Evolutionary conservation across 1,140 invertebrate genomes (phyloP), one percentile per base, ranked within the genome.

Genomic region (Drosophila arizonae): DNA sequence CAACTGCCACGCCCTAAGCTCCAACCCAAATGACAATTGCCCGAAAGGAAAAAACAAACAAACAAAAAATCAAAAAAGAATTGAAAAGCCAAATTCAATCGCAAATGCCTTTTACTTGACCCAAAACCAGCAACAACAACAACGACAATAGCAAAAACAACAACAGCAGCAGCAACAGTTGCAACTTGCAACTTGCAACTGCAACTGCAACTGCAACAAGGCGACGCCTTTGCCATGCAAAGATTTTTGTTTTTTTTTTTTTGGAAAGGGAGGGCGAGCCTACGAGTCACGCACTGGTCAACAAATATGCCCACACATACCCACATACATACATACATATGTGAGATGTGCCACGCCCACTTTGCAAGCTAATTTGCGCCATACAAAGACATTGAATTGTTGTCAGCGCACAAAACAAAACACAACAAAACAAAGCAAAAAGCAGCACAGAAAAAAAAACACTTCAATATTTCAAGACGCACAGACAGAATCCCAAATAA

Each of bases 261-360:
- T 43, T 8, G 36, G 50, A 11, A 11, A 4, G 66, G 46, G 68
- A 56, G 51, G 77, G 81, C 81, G 81, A 81, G 81, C 78, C 82
- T 78, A 87, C 75, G 81, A 85, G 82, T 85, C 81, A 85, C 81
- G 81, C 81, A 85, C 81, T 81, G 81, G 81, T 86, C 79, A 78
- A 54, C 81, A 75, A 77, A 69, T 62, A 61, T 51, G 33, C 57
- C 68, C 56, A 67, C 45, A 66, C 54, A 48, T 13, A 50, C 28
- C 48, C 28, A 39, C 43, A 55, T 30, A 17, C 58, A 70, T 50
- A 48, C 26, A 21, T 26, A 17, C 21, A 3, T 24, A 24, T 39
- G 21, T 21, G 10, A 41, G 36, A 26, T 15, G 13, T 69, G 57
- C 36, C 63, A 41, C 36, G 28, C 66, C 50, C 57, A 28, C 62